Conservation (phyloP, 2,797 vertebrate genomes). For the Iguana delicatissima region DNA sequence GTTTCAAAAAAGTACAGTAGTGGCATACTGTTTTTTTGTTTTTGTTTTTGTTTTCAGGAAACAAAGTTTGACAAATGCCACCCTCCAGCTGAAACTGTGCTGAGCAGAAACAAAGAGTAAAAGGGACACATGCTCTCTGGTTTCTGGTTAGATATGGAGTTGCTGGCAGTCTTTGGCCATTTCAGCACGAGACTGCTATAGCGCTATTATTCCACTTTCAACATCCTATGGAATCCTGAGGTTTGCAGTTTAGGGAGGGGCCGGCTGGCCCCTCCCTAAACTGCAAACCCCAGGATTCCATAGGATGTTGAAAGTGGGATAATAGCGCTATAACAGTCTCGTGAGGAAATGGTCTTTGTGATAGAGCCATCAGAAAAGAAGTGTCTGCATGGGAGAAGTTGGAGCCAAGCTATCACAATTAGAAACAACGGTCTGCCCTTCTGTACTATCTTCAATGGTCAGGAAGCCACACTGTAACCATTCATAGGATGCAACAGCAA, state of each 20-base stretch:
- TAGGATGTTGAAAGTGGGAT: too few relatives aligned
- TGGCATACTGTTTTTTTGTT: not conserved
- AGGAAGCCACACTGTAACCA: not conserved
- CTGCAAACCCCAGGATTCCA: too few relatives aligned
- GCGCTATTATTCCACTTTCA: too few relatives aligned
- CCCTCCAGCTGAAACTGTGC: not conserved
- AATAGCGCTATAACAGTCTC: too few relatives aligned
- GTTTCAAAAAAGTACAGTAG: not conserved
- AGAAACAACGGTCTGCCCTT: not conserved
- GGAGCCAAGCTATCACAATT: not conserved
- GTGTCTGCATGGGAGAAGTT: not conserved
- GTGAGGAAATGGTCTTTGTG: not conserved
- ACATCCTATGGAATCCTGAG: too few relatives aligned
- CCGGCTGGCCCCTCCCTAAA: too few relatives aligned
- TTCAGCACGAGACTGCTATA: too few relatives aligned
- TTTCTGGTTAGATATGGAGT: not conserved
- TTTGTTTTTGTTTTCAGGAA: not conserved
- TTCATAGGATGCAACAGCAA: not conserved
- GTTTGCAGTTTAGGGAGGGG: too few relatives aligned
- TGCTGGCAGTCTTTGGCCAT: too few relatives aligned
- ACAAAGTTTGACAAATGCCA: not conserved
- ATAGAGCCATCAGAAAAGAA: not conserved
- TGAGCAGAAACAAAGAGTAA: not conserved
- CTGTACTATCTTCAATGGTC: not conserved
- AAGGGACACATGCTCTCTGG: not conserved